These are phyloP conservation scores for Sebastes itinus DNA, from an alignment of 2,797 vertebrate species.

Conservation along the genomic window DNA sequence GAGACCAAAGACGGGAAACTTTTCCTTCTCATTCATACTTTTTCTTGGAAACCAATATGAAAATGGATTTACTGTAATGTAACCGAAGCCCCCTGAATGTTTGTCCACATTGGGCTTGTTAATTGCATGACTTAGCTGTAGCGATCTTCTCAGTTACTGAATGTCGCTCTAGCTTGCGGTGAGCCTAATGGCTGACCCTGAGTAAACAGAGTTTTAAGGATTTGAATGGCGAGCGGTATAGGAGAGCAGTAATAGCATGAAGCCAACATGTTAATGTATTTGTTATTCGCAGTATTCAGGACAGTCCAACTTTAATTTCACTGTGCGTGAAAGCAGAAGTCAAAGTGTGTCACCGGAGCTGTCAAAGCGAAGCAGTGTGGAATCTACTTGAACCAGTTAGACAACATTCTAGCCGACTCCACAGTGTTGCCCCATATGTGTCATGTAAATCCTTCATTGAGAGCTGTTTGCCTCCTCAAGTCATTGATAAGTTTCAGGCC, in stretches of 20 bases:
- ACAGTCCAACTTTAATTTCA: background rate
- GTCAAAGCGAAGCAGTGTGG: slow-evolving; percentile 1
- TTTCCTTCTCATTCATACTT: slow-evolving; percentile 17
- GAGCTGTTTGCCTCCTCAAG: background rate
- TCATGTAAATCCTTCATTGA: background rate
- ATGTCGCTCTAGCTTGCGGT: slow-evolving; percentile 38
- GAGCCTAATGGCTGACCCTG: slow-evolving; percentile 27
- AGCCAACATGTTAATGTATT: background rate
- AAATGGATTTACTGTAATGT: slow-evolving; percentile 65
- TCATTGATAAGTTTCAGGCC: background rate
- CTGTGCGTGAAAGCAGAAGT: background rate
- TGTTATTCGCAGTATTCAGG: background rate
- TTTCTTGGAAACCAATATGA: slow-evolving; percentile 37
- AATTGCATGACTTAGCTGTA: slow-evolving; percentile 70
- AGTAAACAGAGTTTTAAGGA: slow-evolving; percentile 54
- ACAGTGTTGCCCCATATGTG: background rate
- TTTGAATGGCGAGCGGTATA: slow-evolving; percentile 10
- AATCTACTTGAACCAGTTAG: slow-evolving; percentile 55
- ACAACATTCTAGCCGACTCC: slow-evolving; percentile 20
- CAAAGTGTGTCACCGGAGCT: background rate
- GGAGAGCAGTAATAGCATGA: background rate
- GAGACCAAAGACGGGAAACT: background rate
- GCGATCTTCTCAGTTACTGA: slow-evolving; percentile 65
- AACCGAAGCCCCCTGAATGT: slow-evolving; percentile 68
- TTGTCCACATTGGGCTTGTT: slow-evolving; percentile 72